Evolutionary conservation across 2,797 vertebrate genomes (phyloP), one percentile per base, ranked within the genome.

Genomic region (Halcyon leucocephala): DNA sequence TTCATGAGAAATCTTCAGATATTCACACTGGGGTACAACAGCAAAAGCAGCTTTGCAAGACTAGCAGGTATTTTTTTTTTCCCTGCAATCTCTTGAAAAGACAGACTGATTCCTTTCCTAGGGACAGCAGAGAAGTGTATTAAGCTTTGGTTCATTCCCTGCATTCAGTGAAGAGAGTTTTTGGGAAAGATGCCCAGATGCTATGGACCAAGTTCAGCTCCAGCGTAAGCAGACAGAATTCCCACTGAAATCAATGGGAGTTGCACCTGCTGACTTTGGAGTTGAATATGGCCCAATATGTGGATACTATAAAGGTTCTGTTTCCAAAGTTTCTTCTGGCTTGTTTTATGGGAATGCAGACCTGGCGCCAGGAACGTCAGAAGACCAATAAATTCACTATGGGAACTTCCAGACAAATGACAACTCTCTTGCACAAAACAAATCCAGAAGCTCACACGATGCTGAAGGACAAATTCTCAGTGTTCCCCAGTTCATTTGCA

Each of bases 251-350:
- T 93, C 90, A 90, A 86, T 92, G 94, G 91, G 83, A 92, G 91
- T 29, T 95, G 93, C 94, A 97, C 95, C 96, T 97, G 95, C 95
- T 96, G 95, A 94, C 89, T 92, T 55, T 12, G 76, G 90, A 94
- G 86, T 55, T 94, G 95, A 96, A 88, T 94, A 93, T 94, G 91
- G 87, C 96, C 90, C 93, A 89, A 73, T 93, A 31, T 79, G 94
- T 54, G 89, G 90, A 92, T 73, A 90, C 93, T 91, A 71, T 39
- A 94, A 95, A 90, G 92, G 84, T 97, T 87, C 86, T 91, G 93
- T 97, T 97, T 97, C 92, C 95, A 82, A 93, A 95, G 92, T 83
- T 96, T 82, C 95, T 95, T 87, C 89, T 96, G 93, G 95, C 92
- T 93, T 78, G 46, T 93, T 96, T 97, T 97, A 72, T 95, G 89